Base-by-base conservation (phyloP, 2,888 invertebrate genomes). In the Catocala fraxini region DNA sequence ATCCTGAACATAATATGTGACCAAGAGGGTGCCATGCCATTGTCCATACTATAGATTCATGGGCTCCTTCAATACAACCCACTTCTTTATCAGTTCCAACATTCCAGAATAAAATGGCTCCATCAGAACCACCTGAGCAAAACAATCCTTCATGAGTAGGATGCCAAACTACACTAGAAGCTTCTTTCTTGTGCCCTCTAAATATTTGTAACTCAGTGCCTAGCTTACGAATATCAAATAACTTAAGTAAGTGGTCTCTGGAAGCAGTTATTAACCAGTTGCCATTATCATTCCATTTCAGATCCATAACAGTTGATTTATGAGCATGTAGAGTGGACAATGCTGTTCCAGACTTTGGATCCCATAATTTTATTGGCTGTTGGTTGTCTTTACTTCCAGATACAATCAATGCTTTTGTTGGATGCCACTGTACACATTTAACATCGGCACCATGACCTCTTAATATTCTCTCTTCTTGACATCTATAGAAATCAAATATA, bases 371-470 rank as follows among this genome's bases (percentile, higher is more conserved):
- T 45, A 99, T 98, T 4, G 99, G 99, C 87, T 99, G 99, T 86
- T 99, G 99, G 88, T 99, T 99, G 89, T 99, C 99, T 94, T 99
- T 99, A 88, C 99, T 99, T 12, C 99, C 99, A 2, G 99, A 99
- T 46, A 99, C 98, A 78, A 99, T 97, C 53, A 99, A 96, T 64
- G 98, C 97, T 92, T 99, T 99, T 81, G 98, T 98, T 0, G 99
- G 99, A 95, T 99, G 99, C 99, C 99, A 99, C 89, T 99, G 99
- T 6, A 99, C 99, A 93, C 99, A 99, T 93, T 99, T 99, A 0
- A 99, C 99, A 94, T 99, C 99, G 34, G 99, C 98, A 79, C 99
- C 99, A 88, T 99, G 99, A 76, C 99, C 98, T 95, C 98, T 95
- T 53, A 98, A 95, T 81, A 99, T 98, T 87, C 97, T 96, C 93